Base-by-base conservation (phyloP, 2,888 invertebrate genomes). In the Xylota segnis region DNA sequence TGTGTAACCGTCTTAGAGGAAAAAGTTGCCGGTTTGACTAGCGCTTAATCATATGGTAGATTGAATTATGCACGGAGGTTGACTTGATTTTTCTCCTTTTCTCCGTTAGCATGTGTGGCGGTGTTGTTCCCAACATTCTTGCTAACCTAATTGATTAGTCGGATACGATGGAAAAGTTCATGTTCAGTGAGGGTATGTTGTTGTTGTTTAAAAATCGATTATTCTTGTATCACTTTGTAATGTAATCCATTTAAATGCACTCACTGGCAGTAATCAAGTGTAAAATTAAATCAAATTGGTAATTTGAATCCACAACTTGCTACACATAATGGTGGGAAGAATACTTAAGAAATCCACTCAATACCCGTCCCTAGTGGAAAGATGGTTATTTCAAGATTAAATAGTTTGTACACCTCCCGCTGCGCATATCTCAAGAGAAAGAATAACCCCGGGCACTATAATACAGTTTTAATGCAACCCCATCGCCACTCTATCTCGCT, bases 31-130 rank as follows among this genome's bases (percentile, higher is more conserved):
- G 56, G 83, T 61, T 83, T 78, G 72, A 75, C 74, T 70, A 65
- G 43, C 65, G 68, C 74, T 70, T 70, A 68, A 75, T 84, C 75
- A 84, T 65, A 81, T 68, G 65, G 70, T 70, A 74, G 50, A 84
- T 79, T 79, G 52, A 74, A 68, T 78, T 75, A 83, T 75, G 54
- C 68, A 82, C 61, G 47, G 63, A 70, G 34, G 68, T 75, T 75
- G 40, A 43, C 29, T 54, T 40, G 16, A 63, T 74, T 72, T 83
- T 61, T 47, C 32, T 47, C 16, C 54, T 14, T 27, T n/a, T 32
- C 10, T 32, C 23, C 61, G 43, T 34, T 27, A 45, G 37, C 52
- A 72, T 56, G 54, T 59, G 29, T 5, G 52, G 23, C 47, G 52
- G 4, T 50, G 52, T 52, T 50, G 27, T 61, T 72, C 43, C 40